A percentile compares a stretch with the other conserved stretches of the same genome.
Evolutionary conservation across 2,888 invertebrate genomes (phyloP).

Genomic region (Ypsolopha sequella): DNA sequence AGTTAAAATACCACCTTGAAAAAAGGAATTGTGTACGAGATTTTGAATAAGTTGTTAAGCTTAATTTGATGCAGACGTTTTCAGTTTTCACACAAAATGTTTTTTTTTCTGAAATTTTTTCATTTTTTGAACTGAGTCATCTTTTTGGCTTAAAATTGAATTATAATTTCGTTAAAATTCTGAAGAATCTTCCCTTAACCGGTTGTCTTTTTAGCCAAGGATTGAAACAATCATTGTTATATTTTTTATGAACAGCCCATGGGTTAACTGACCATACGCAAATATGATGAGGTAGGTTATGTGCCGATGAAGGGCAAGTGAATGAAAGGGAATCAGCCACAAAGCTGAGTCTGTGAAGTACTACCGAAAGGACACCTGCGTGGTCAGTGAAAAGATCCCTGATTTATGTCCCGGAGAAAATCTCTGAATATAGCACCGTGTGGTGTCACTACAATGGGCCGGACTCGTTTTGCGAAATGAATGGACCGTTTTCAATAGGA

Average conservation of each 20-base stretch:
- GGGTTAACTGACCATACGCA: neutral
- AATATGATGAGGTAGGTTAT: conserved; percentile 4
- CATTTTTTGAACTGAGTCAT: too few relatives aligned
- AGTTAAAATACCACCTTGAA: too few relatives aligned
- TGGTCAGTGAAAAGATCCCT: conserved; percentile 12
- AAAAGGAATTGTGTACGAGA: too few relatives aligned
- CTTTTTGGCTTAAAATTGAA: too few relatives aligned
- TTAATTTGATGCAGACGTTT: too few relatives aligned
- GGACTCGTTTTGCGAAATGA: conserved; percentile 24
- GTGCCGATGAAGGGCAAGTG: conserved; percentile 29
- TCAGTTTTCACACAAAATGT: too few relatives aligned
- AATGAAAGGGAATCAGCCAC: conserved; percentile 27
- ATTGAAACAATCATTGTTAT: too few relatives aligned
- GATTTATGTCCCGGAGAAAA: conserved; percentile 60
- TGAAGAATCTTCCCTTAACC: too few relatives aligned
- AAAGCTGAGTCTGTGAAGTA: neutral
- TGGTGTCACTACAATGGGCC: conserved; percentile 25
- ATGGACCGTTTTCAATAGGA: neutral
- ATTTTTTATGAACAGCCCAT: too few relatives aligned
- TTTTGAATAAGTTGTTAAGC: too few relatives aligned
- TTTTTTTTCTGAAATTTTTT: too few relatives aligned
- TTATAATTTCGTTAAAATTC: neutral
- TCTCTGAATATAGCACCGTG: conserved; percentile 32
- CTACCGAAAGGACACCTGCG: conserved; percentile 43
- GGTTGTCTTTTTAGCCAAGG: too few relatives aligned